phyloP scores from a whole-genome alignment of 2,797 vertebrate genomes.

The Sylvilagus floridanus region DNA sequence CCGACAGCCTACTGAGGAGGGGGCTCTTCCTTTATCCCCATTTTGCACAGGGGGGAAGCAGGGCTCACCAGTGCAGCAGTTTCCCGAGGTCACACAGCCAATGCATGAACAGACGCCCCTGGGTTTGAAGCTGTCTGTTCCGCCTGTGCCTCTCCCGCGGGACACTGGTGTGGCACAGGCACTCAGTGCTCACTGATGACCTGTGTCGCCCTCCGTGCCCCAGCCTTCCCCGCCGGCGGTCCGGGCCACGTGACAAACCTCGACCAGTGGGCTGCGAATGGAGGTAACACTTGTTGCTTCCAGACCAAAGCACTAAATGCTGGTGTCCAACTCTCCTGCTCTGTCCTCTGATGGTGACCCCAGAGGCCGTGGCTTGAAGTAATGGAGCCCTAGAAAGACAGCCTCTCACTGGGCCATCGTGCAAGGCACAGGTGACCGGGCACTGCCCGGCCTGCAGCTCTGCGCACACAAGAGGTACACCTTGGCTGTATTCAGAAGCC shows the following conservation, averaged over 20 bases:
- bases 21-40: neutral
- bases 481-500: neutral
- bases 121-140: neutral
- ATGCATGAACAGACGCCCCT: neutral
- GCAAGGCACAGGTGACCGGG: neutral
- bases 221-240: neutral
- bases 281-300: neutral
- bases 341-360: neutral
- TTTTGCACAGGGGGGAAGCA: neutral
- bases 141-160: neutral
- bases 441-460: neutral
- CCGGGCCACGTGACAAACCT: neutral
- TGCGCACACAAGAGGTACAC: neutral
- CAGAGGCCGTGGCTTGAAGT: neutral
- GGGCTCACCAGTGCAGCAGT: neutral
- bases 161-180: neutral
- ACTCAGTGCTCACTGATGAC: neutral
- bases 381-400: neutral
- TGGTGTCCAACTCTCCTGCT: neutral
- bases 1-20: neutral
- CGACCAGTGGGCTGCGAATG: neutral
- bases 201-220: too few relatives aligned
- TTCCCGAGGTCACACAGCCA: neutral
- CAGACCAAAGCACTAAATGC: neutral
- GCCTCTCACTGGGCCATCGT: neutral